phyloP scores from a whole-genome alignment of 2,113 vertebrate species.

The Meleagris gallopavo region DNA sequence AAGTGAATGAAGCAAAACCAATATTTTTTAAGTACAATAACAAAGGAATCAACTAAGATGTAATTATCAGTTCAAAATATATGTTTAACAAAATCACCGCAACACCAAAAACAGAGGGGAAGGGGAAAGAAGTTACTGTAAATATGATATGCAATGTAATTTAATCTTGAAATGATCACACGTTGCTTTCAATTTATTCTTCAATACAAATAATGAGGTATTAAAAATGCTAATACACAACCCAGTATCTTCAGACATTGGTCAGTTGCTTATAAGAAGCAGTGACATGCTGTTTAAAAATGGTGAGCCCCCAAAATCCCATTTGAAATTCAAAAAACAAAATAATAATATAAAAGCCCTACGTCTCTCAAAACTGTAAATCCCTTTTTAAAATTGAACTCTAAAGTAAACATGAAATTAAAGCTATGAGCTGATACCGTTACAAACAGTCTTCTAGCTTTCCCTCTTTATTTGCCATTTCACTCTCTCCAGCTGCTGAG shows the following conservation, averaged over 20 bases:
- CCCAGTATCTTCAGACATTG: not conserved
- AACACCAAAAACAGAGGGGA: not conserved
- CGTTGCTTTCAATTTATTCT: not conserved
- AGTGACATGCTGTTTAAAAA: not conserved
- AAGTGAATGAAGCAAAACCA: slow-evolving; percentile 32
- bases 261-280: not conserved
- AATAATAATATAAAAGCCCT: not conserved
- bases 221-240: not conserved
- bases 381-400: not conserved
- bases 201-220: not conserved
- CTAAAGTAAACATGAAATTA: not conserved
- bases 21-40: slow-evolving; percentile 32
- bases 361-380: not conserved
- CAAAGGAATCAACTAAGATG: slow-evolving; percentile 4
- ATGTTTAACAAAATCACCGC: slow-evolving; percentile 19
- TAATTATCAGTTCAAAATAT: not conserved
- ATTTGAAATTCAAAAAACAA: not conserved
- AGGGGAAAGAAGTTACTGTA: not conserved
- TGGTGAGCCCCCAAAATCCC: not conserved
- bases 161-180: not conserved
- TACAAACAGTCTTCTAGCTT: not conserved
- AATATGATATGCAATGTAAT: not conserved
- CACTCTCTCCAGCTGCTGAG: not conserved
- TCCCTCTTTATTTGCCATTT: not conserved
- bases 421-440: not conserved